Percentiles rank a stretch among this genome's conserved stretches.
Evolutionary conservation across 1,140 invertebrate species (phyloP).

Genomic region (Eurytemora carolleeae): DNA sequence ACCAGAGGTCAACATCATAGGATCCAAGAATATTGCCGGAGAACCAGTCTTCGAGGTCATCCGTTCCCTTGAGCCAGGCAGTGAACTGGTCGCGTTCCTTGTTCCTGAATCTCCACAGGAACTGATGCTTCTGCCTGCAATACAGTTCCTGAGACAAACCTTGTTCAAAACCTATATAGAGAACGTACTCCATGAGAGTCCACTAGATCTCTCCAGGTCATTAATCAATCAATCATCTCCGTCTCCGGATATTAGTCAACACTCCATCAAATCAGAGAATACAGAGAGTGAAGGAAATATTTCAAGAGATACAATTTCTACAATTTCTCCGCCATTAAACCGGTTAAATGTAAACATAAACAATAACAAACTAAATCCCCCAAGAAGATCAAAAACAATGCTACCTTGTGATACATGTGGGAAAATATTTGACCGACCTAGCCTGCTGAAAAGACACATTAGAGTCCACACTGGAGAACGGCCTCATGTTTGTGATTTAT

Average conservation of each 20-base stretch:
- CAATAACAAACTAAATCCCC: no score
- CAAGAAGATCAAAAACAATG: slow-evolving; percentile 36
- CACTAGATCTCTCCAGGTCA: slow-evolving; percentile 57
- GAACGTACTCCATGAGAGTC: slow-evolving; percentile 63
- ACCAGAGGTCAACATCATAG: slow-evolving; percentile 27
- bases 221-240: slow-evolving; percentile 46
- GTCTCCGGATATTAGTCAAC: no score
- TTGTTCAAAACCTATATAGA: slow-evolving; percentile 64
- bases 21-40: slow-evolving; percentile 46
- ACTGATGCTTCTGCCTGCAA: slow-evolving; percentile 48
- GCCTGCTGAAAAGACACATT: slow-evolving; percentile 52
- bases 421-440: slow-evolving; percentile 70
- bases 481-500: slow-evolving; percentile 86
- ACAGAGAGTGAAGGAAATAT: slow-evolving; percentile 28
- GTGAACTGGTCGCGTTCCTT: slow-evolving; percentile 65
- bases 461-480: slow-evolving; percentile 77
- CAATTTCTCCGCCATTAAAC: slow-evolving; percentile 20
- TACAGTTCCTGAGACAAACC: slow-evolving; percentile 42
- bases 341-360: no score
- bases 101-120: slow-evolving; percentile 54
- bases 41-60: slow-evolving; percentile 72
- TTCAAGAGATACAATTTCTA: slow-evolving; percentile 21
- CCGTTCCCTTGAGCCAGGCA: slow-evolving; percentile 55
- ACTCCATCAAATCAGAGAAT: no score
- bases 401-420: slow-evolving; percentile 60